These are phyloP conservation scores for Platerodrilus igneus DNA, from an alignment of 2,888 invertebrate genomes.

Conservation along the genomic window DNA sequence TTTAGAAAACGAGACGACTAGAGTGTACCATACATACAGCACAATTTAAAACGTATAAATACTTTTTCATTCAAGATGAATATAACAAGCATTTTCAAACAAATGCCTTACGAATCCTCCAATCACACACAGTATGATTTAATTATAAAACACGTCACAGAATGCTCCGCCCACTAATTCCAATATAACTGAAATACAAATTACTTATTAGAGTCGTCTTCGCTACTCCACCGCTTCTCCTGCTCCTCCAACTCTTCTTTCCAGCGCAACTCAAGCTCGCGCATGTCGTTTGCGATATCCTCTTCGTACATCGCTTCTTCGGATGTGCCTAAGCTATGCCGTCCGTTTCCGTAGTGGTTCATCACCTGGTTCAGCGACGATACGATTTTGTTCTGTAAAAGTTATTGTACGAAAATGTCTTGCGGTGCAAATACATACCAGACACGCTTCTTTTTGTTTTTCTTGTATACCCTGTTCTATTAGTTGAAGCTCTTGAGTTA, in stretches of 20 bases:
- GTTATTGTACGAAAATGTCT: neutral
- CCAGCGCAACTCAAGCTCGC: conserved; percentile 59
- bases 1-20: too few relatives aligned
- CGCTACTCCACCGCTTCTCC: conserved; percentile 59
- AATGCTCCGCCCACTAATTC: conserved; percentile 36
- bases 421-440: too few relatives aligned
- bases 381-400: conserved; percentile 44
- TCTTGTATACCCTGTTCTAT: conserved; percentile 60
- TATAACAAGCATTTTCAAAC: conserved; percentile 48
- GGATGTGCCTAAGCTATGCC: conserved; percentile 27
- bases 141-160: conserved; percentile 32
- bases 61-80: conserved; percentile 13
- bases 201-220: conserved; percentile 51
- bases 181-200: conserved; percentile 51
- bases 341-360: conserved; percentile 35
- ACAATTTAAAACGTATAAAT: too few relatives aligned
- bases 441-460: conserved; percentile 56
- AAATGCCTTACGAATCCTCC: conserved; percentile 51
- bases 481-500: conserved; percentile 57
- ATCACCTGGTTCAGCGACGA: conserved; percentile 39
- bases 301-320: conserved; percentile 60
- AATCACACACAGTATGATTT: conserved; percentile 52
- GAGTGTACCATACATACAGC: too few relatives aligned
- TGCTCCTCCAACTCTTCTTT: conserved; percentile 64
- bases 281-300: conserved; percentile 64